Base-by-base conservation (phyloP, 2,797 vertebrate genomes). In the Emydoidea blandingii region DNA sequence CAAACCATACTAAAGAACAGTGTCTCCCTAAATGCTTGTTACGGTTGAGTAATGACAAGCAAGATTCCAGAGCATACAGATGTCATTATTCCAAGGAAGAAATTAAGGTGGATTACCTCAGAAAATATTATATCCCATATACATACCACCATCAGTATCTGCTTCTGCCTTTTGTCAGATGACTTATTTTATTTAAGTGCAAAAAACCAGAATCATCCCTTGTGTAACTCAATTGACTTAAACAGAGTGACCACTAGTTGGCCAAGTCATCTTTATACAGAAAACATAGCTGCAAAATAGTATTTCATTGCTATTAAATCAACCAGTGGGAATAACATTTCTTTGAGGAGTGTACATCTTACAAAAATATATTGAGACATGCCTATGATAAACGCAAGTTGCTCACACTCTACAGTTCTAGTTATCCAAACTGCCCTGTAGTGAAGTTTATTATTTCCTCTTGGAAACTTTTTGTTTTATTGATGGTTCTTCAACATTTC, bases 101-200 rank as follows among this genome's bases (percentile, higher is more conserved):
- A 82, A 89, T 81, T 76, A 79, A 93, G 54, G 62, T 84, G 31
- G 41, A 56, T 90, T 94, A n/a, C 81, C 95, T 84, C 85, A 79
- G 78, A 56, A 92, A 86, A 91, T 92, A 37, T 85, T 79, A 49
- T 14, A 59, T 85, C 49, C 49, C 47, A 47, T 90, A 44, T 34
- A 78, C 59, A 56, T 10, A 84, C 62, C 16, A 50, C 29, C 54
- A 59, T 82, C 68, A 76, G 59, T n/a, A 86, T 80, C 89, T 91
- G 54, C 79, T 74, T 34, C 37, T 92, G 72, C 25, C 29, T 93
- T 92, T 86, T 94, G 34, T 96, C 81, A 87, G 86, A 81, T 5
- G 2, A 31, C 29, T 83, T 86, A 25, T 41, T 94, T 19, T 68
- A 37, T 80, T 87, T 85, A 82, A 87, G 50, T 85, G 52, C 74